Base-by-base conservation (phyloP, 2,797 vertebrate species). In the Muraenolepis orangiensis region DNA sequence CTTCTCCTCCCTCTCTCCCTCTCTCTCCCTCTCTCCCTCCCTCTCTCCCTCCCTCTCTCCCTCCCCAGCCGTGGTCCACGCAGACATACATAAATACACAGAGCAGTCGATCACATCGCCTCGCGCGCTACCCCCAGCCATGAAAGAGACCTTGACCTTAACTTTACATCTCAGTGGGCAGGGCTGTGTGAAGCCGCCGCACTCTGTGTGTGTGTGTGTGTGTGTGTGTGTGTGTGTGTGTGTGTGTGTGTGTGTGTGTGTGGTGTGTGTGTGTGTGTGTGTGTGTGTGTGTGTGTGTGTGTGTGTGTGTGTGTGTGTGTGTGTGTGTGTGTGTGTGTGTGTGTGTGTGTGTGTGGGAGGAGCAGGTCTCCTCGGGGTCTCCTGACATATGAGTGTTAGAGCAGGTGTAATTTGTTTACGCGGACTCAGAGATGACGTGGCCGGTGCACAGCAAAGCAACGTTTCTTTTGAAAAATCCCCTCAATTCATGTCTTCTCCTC, bases 371-470 rank as follows among this genome's bases (percentile, higher is more conserved):
- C 85, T 85, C 86, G 80, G 81, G 85, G 77, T 82, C 84, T 83
- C 67, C 82, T 89, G 87, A 87, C 86, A 85, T 81, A 84, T 86
- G 88, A 89, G 86, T 83, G 81, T 74, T 26, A 76, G 82, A 84
- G 87, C 86, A 89, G 85, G 86, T 86, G 85, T 91, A 84, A 91
- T 93, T 90, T 92, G 91, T 93, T 91, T 87, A 87, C 75, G 83
- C 90, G 88, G 85, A 86, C 87, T 81, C 78, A 80, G 84, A 84
- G 76, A 66, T 89, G 85, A 88, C 87, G 92, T 85, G 84, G 83
- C 80, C n/a, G n/a, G n/a, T 82, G 69, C 85, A 73, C 69, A 72
- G 74, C 69, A 74, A 77, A 64, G 76, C 81, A 57, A 57, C 46
- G 79, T 75, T 42, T 66, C 8, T 23, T n/a, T n/a, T n/a, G n/a